A percentile compares a stretch with the other conserved stretches of the same genome.
phyloP scores from a whole-genome alignment of 2,888 invertebrate species.

The Leptopilina syphax region DNA sequence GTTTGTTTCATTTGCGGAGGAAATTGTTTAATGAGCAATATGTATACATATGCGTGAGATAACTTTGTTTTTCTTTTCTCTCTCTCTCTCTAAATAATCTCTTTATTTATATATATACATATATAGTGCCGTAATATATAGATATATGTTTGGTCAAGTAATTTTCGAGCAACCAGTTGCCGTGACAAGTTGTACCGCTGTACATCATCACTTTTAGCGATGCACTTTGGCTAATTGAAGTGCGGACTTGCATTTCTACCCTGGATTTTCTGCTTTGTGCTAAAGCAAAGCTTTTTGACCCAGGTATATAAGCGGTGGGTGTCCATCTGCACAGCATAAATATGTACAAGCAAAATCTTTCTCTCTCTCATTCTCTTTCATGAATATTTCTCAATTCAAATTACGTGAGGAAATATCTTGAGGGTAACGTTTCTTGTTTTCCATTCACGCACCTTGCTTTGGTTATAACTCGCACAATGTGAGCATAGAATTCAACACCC shows the following conservation, averaged over 20 bases:
- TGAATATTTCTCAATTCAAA: constrained; percentile 73
- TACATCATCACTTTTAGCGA: constrained; percentile 55
- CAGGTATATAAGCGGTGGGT: constrained; percentile 49
- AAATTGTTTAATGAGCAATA: background rate
- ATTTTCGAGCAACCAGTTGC: constrained; percentile 50
- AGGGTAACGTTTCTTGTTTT: constrained; percentile 30
- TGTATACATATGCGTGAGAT: background rate
- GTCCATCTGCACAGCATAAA: constrained; percentile 65
- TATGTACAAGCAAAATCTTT: constrained; percentile 64
- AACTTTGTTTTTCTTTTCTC: background rate
- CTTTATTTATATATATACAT: no score
- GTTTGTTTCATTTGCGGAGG: background rate
- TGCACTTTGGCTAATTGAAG: constrained; percentile 73
- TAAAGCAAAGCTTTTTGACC: constrained; percentile 68
- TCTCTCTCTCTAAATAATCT: no score
- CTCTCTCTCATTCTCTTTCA: constrained; percentile 65
- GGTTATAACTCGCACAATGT: background rate
- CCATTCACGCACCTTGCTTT: constrained; percentile 19
- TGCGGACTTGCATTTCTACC: constrained; percentile 69
- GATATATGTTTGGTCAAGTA: background rate
- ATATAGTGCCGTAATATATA: no score
- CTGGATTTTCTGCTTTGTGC: constrained; percentile 70
- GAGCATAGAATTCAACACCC: background rate
- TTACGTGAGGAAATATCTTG: constrained; percentile 66
- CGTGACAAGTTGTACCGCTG: constrained; percentile 52